A percentile compares a stretch with the other conserved stretches of the same genome.
These are phyloP conservation scores for Rhabdomys dilectus DNA, from an alignment of 2,113 vertebrate species.

Conservation along the genomic window DNA sequence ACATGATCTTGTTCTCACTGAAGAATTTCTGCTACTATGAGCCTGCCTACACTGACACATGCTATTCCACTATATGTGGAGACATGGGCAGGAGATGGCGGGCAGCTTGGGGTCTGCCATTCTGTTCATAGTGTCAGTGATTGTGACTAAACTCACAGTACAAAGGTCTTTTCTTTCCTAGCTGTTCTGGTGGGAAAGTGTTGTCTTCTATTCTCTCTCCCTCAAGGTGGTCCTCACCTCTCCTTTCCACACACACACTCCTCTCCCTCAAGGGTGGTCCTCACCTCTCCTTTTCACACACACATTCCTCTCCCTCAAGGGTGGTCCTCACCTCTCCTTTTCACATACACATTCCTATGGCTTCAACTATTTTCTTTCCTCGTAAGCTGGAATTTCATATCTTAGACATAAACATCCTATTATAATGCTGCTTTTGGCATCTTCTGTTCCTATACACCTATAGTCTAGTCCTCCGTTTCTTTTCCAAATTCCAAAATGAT, in stretches of 20 bases:
- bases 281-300: not conserved
- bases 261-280: not conserved
- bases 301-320: not conserved
- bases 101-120: not conserved
- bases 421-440: not conserved
- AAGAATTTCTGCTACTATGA: not conserved
- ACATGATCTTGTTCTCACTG: not conserved
- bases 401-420: not conserved
- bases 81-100: not conserved
- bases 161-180: not conserved
- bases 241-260: not conserved
- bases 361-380: not conserved
- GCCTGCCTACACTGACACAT: accelerated
- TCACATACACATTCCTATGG: not conserved
- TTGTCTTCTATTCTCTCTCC: not conserved
- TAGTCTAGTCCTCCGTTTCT: not conserved
- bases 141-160: not conserved
- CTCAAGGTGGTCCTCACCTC: not conserved
- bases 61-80: not conserved
- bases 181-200: not conserved
- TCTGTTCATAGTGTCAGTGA: too few species aligned
- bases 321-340: not conserved
- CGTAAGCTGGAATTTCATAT: not conserved
- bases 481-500: not conserved
- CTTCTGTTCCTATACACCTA: not conserved